These are phyloP conservation scores for Falco peregrinus DNA, from an alignment of 2,797 vertebrate genomes.

Conservation along the genomic window DNA sequence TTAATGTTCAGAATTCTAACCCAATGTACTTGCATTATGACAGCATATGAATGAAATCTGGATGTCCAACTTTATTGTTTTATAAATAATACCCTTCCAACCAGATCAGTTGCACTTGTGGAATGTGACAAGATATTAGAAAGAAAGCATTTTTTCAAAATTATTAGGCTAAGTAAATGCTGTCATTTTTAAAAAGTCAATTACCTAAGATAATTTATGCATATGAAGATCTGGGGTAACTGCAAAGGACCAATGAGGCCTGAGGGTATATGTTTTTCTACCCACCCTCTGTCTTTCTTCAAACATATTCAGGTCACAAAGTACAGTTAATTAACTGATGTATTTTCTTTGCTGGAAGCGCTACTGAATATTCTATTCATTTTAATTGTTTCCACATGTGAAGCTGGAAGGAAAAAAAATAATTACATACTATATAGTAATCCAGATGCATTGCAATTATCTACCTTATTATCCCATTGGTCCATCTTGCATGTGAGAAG, in stretches of 20 bases:
- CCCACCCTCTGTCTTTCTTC: neutral
- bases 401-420: slow-evolving; percentile 56
- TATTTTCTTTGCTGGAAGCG: slow-evolving; percentile 63
- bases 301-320: slow-evolving; percentile 37
- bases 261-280: neutral
- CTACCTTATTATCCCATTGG: neutral
- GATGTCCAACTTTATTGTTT: neutral
- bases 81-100: neutral
- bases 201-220: neutral
- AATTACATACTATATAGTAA: slow-evolving; percentile 43
- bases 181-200: neutral
- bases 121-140: neutral
- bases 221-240: neutral
- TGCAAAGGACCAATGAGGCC: neutral
- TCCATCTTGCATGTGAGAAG: neutral
- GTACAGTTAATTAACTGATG: slow-evolving; percentile 67
- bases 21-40: neutral
- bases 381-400: slow-evolving; percentile 62
- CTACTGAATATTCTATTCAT: slow-evolving; percentile 65
- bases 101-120: neutral
- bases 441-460: slow-evolving; percentile 44
- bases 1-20: neutral
- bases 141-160: neutral
- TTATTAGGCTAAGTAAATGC: neutral
- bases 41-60: neutral